Base-by-base conservation (phyloP, 2,888 invertebrate genomes). In the Thelaira solivaga region DNA sequence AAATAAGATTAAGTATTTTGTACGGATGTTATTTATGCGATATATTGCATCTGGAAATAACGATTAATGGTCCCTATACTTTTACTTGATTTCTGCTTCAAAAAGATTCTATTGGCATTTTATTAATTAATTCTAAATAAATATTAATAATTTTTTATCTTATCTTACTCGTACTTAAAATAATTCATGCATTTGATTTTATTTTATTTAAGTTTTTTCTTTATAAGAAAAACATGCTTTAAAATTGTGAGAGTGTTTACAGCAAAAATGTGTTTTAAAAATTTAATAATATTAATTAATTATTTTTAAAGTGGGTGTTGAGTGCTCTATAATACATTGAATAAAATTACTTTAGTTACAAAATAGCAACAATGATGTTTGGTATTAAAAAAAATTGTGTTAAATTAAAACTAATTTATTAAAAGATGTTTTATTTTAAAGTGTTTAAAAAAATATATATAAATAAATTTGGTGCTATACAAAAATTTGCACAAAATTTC, bases 401-500 rank as follows among this genome's bases (percentile, higher is more conserved):
- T 61, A 78, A 64, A 71, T 65, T 76, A 55, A 61, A 64, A 47
- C 69, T 65, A 67, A 71, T 34, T 71, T 76, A 71, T 13, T 11
- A 1, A 29, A 22, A 41, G 24, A n/a, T n/a, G n/a, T n/a, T 29
- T 41, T 29, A 2, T 43, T 20, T 53, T 24, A n/a, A 6, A 34
- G 1, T n/a, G n/a, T n/a, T n/a, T n/a, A n/a, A 13, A 45, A 39
- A 69, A 31, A n/a, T 61, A 13, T 67, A 57, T 11, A 22, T 13
- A 39, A 22, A 62, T 43, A 57, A 74, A 67, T 64, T 55, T 75
- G 65, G 71, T 79, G 75, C 75, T 79, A 53, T 61, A 67, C 49
- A 76, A 80, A 72, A 73, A 53, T 76, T n/a, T 59, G 68, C 72
- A 67, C 57, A 61, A 69, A 80, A 71, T 62, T 47, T n/a, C 36